Evolutionary conservation across 2,797 vertebrate genomes (phyloP).

Genomic region (Holocentrus rufus): DNA sequence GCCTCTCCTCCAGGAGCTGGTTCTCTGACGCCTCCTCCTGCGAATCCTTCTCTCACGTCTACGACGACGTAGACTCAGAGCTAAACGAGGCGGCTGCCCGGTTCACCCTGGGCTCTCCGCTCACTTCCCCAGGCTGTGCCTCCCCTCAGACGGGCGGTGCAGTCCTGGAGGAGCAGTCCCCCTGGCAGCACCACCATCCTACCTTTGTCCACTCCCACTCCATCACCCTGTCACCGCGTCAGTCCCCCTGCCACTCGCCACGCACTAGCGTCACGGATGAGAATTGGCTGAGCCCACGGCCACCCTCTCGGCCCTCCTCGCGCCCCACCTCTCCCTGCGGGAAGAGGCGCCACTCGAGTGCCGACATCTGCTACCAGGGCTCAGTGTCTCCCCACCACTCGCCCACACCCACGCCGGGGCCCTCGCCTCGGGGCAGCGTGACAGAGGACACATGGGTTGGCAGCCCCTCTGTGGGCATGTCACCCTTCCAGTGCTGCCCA

Average conservation of each 20-base stretch:
- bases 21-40: conserved; percentile 99
- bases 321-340: conserved; percentile 97
- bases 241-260: conserved; percentile 96
- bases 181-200: conserved; percentile 87
- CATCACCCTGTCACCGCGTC: conserved; percentile 91
- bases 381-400: conserved; percentile 96
- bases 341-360: conserved; percentile 96
- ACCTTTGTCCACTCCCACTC: conserved; percentile 78
- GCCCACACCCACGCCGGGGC: conserved; percentile 93
- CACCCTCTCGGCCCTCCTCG: conserved; percentile 94
- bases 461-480: conserved; percentile 85
- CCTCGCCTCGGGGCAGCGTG: conserved; percentile 94
- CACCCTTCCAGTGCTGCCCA: conserved; percentile 92
- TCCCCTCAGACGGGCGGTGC: conserved; percentile 88
- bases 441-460: conserved; percentile 96
- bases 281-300: conserved; percentile 96
- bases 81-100: conserved; percentile 96
- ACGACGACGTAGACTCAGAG: conserved; percentile 97
- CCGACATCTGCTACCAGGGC: conserved; percentile 92
- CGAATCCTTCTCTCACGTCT: conserved; percentile 97
- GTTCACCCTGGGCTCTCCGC: conserved; percentile 93
- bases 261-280: conserved; percentile 98
- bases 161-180: conserved; percentile 86
- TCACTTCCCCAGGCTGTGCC: conserved; percentile 90
- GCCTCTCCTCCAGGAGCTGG: conserved; percentile 97